A percentile compares a stretch with the other conserved stretches of the same genome.
Conservation (phyloP, 2,797 vertebrate genomes). For the Botia almorhae region DNA sequence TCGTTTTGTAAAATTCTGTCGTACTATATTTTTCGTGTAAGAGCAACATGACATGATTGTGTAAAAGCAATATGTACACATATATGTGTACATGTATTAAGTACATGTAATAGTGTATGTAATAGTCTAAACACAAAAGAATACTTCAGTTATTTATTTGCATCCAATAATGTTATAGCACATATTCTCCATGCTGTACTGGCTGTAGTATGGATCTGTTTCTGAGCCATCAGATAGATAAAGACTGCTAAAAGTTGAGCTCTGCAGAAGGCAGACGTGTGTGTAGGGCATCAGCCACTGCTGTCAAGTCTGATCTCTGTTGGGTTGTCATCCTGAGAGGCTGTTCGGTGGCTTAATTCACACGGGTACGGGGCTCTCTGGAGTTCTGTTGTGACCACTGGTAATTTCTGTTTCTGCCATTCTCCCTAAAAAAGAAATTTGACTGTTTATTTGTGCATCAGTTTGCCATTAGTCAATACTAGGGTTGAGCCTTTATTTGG, state of each 20-base stretch:
- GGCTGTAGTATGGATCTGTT: background rate
- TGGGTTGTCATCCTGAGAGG: constrained; percentile 45
- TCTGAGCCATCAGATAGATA: background rate
- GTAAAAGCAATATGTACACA: no score
- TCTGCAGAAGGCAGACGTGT: background rate
- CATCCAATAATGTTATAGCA: background rate
- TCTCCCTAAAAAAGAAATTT: constrained; percentile 77
- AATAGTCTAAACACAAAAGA: background rate
- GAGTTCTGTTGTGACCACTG: constrained; percentile 74
- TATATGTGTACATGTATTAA: no score
- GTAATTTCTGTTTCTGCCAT: constrained; percentile 88
- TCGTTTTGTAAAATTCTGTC: background rate
- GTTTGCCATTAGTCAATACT: background rate
- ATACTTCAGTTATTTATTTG: background rate
- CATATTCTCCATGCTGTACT: background rate
- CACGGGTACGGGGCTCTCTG: constrained; percentile 73
- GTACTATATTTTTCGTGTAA: background rate
- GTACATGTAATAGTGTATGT: background rate
- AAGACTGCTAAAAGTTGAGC: background rate
- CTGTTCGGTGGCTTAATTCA: constrained; percentile 56
- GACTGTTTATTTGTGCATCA: background rate
- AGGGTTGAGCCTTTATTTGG: background rate
- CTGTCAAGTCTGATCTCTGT: constrained; percentile 47
- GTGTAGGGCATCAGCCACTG: constrained; percentile 14
- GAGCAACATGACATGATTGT: no score